phyloP scores from a whole-genome alignment of 2,797 vertebrate species.

The Merluccius polli region DNA sequence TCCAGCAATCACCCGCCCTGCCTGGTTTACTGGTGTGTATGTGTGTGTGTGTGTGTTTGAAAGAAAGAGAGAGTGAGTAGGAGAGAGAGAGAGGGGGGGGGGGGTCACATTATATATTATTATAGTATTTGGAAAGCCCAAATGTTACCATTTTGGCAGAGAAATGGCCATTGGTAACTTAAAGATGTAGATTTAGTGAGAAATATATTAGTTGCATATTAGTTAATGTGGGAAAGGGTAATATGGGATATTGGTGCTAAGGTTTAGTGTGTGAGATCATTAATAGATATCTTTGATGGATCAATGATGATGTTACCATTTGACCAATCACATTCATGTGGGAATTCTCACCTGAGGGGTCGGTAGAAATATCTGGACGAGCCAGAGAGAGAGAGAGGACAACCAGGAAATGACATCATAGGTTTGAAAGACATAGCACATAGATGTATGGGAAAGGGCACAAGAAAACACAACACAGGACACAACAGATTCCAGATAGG shows the following conservation, averaged over 20 bases:
- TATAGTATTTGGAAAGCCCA: too few relatives aligned
- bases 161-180: too few relatives aligned
- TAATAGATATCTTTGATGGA: constrained; percentile 2
- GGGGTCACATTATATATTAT: too few relatives aligned
- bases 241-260: too few relatives aligned
- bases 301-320: constrained; percentile 14
- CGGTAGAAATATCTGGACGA: constrained; percentile 61
- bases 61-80: not conserved
- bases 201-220: constrained; percentile 1
- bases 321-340: not conserved
- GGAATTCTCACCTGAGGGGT: constrained; percentile 69
- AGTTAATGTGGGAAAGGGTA: not conserved
- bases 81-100: not conserved
- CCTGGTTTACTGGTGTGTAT: constrained; percentile 28
- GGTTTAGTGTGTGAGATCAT: not conserved
- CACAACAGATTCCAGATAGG: constrained; percentile 23
- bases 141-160: too few relatives aligned
- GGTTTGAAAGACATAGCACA: constrained; percentile 27
- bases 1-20: constrained; percentile 56
- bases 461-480: constrained; percentile 21
- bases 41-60: not conserved
- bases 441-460: constrained; percentile 9
- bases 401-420: constrained; percentile 47
- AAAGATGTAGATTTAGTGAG: not conserved
- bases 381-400: constrained; percentile 41